Base-by-base conservation (phyloP, 2,113 vertebrate genomes). In the Dicentrarchus labrax region DNA sequence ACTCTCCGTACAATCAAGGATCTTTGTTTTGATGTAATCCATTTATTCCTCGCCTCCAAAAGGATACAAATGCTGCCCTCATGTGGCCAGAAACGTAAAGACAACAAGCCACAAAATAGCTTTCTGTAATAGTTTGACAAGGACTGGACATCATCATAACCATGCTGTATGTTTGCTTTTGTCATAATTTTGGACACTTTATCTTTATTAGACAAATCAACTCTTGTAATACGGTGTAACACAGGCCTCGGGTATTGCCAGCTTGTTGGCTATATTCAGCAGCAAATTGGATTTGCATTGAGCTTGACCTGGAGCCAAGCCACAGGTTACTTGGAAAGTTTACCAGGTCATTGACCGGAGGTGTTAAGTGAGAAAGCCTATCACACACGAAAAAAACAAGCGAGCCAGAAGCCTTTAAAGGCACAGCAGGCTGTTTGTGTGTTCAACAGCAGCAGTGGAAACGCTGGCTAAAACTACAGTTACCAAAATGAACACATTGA, bases 341-440 rank as follows among this genome's bases (percentile, higher is more conserved):
- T 84, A 92, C 59, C 76, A 78, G 90, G 92, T 94, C 90, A 92
- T 54, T 86, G 88, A 89, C 89, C 78, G 16, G 73, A 83, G 78
- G 81, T 77, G 36, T 88, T 88, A 73, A 69, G 66, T 61, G 72
- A 80, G 78, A 89, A 90, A 83, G 51, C 72, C 76, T 85, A 71
- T 76, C 70, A 39, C 69, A 70, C 53, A 75, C 24, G 77, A 65
- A n/a, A 3, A 38, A 60, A 30, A 57, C 56, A 66, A 72, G 73
- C 41, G n/a, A 83, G 57, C 59, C 48, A 66, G 43, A 56, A 24
- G 47, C 8, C n/a, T 83, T 90, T 86, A 82, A 86, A 87, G 68
- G 21, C 53, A 24, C 38, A 69, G 75, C 43, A 60, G 21, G 48
- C 8, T 57, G 11, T 36, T 39, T 19, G n/a, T 51, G 16, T 36